phyloP scores from a whole-genome alignment of 92 coral and sea anemone genomes.

The Micromussa lordhowensis region DNA sequence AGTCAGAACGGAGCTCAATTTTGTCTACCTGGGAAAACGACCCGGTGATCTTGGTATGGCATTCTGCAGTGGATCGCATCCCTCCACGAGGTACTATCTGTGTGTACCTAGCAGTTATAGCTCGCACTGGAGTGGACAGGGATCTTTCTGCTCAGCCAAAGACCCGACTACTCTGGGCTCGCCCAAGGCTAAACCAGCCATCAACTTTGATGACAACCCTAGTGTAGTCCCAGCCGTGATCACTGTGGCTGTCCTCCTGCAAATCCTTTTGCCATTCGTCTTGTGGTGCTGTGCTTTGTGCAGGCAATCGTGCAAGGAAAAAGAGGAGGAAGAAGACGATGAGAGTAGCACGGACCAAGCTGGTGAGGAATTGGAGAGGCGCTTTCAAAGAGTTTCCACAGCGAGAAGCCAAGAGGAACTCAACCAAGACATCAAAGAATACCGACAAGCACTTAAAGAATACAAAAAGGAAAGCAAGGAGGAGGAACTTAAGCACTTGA shows the following conservation, averaged over 20 bases:
- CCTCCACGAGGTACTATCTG: conserved; percentile 48
- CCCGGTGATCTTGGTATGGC: conserved; percentile 63
- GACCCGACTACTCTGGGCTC: not conserved
- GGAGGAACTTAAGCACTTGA: conserved; percentile 61
- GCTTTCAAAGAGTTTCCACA: conserved; percentile 62
- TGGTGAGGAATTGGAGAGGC: conserved; percentile 46
- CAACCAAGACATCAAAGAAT: conserved; percentile 65
- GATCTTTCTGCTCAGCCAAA: conserved; percentile 20
- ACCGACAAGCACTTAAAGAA: conserved; percentile 58
- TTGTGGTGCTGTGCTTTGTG: conserved; percentile 40
- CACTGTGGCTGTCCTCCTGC: not conserved
- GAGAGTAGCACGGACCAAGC: conserved; percentile 28
- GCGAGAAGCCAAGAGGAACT: conserved; percentile 73
- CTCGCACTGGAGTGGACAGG: conserved; percentile 48
- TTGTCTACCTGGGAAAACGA: conserved; percentile 25
- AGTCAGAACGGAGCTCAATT: conserved; percentile 10
- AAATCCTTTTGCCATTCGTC: conserved; percentile 16
- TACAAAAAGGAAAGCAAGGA: conserved; percentile 55
- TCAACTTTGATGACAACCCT: conserved; percentile 73
- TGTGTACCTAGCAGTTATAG: conserved; percentile 39
- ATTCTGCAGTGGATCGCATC: conserved; percentile 59
- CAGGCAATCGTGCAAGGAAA: conserved; percentile 46
- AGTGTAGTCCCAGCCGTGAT: conserved; percentile 44
- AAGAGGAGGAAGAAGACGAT: conserved; percentile 53
- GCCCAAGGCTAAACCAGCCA: not conserved